phyloP scores from a whole-genome alignment of 2,888 invertebrate genomes.

The Mantis religiosa region DNA sequence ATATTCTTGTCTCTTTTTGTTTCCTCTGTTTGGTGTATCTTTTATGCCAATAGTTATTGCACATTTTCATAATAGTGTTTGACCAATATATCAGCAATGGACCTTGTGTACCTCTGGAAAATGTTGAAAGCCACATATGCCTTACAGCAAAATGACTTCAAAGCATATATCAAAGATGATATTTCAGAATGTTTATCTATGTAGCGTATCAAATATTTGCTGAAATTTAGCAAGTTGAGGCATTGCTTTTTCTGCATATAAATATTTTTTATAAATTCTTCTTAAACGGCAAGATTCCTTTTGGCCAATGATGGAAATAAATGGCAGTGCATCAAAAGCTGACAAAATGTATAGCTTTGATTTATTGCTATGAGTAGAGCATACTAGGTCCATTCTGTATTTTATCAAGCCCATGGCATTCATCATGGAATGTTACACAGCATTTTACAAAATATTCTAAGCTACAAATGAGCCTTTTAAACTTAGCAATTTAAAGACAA shows the following conservation, averaged over 20 bases:
- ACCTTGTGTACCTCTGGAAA: not conserved
- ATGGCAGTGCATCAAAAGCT: not conserved
- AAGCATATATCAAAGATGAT: not conserved
- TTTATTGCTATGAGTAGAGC: not conserved
- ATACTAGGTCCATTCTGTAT: not conserved
- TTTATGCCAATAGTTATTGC: not conserved
- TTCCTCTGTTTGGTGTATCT: not conserved
- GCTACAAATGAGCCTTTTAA: not conserved
- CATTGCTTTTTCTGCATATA: not conserved
- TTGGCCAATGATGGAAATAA: not conserved
- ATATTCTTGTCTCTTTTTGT: not conserved
- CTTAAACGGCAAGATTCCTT: not conserved
- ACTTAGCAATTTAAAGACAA: not conserved
- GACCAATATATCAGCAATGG: not conserved
- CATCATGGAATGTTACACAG: not conserved
- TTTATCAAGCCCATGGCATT: not conserved
- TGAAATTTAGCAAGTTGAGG: not conserved
- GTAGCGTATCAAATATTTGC: not conserved
- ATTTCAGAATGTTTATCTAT: not conserved
- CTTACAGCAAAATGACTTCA: not conserved
- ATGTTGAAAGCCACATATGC: not conserved
- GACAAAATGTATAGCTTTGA: not conserved
- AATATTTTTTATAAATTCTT: not conserved
- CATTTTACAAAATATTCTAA: not conserved
- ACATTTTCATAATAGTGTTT: not conserved